These are phyloP conservation scores for Agrilus cyanescens DNA, from an alignment of 2,888 invertebrate genomes.

Conservation along the genomic window DNA sequence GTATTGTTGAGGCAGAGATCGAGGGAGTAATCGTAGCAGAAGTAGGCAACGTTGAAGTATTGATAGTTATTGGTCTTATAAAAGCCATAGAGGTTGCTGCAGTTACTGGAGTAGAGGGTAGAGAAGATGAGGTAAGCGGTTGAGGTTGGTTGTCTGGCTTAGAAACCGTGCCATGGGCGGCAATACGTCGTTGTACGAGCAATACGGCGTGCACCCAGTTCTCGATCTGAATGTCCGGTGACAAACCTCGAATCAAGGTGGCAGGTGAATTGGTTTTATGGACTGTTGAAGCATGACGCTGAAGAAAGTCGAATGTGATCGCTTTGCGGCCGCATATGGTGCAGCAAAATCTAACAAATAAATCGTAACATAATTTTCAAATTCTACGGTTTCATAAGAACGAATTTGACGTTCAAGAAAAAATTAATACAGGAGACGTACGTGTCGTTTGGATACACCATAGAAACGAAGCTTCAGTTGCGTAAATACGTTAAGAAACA, in stretches of 20 bases:
- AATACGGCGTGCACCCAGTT: constrained; percentile 24
- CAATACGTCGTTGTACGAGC: constrained; percentile 17
- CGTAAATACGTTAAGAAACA: too few species aligned
- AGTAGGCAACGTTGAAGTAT: too few species aligned
- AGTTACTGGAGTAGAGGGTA: too few species aligned
- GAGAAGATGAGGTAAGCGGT: too few species aligned
- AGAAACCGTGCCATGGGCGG: not conserved
- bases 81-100: too few species aligned
- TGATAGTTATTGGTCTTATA: too few species aligned
- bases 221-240: constrained; percentile 19
- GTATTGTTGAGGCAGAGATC: too few species aligned
- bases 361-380: constrained; percentile 1
- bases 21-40: too few species aligned
- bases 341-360: constrained; percentile 45
- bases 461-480: too few species aligned
- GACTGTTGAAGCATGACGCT: constrained; percentile 37
- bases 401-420: not conserved
- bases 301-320: constrained; percentile 42
- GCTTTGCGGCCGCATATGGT: constrained; percentile 45
- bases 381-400: not conserved
- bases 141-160: too few species aligned
- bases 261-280: constrained; percentile 35
- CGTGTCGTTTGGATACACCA: too few species aligned
- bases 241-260: constrained; percentile 27
- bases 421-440: too few species aligned